Percentiles rank a stretch among this genome's conserved stretches.
Evolutionary conservation across 2,888 invertebrate species (phyloP).

Genomic region (Polymixis lichenea): DNA sequence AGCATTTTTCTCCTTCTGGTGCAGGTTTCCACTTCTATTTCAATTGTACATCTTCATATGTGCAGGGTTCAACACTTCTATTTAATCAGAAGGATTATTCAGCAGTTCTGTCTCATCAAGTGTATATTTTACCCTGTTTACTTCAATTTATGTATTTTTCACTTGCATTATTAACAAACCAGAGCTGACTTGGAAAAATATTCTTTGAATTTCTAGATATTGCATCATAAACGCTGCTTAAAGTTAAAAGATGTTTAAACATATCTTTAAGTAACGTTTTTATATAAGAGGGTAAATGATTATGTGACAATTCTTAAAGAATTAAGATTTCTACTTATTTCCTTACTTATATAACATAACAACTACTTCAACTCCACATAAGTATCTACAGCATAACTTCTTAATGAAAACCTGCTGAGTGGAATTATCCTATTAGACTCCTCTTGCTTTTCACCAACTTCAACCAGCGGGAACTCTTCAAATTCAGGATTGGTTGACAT

Average conservation of each 20-base stretch:
- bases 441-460: constrained; percentile 72
- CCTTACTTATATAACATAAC: not conserved
- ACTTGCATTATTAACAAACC: too few species aligned
- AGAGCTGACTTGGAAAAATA: too few species aligned
- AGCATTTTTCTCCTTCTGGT: not conserved
- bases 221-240: too few species aligned
- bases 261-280: too few species aligned
- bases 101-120: too few species aligned
- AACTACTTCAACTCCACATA: constrained; percentile 78
- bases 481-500: constrained; percentile 89
- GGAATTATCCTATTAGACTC: constrained; percentile 79
- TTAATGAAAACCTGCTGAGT: constrained; percentile 79
- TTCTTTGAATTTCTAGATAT: too few species aligned
- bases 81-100: too few species aligned
- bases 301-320: too few species aligned
- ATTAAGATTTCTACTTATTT: not conserved
- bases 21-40: not conserved
- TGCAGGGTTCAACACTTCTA: not conserved
- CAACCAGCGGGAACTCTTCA: constrained; percentile 85
- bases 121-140: too few species aligned
- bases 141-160: too few species aligned
- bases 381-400: constrained; percentile 79
- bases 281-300: too few species aligned
- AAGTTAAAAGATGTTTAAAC: too few species aligned
- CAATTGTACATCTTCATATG: not conserved